Percentiles rank a stretch among this genome's conserved stretches.
phyloP scores from a whole-genome alignment of 2,888 invertebrate genomes.

The Cephus pygmeus region DNA sequence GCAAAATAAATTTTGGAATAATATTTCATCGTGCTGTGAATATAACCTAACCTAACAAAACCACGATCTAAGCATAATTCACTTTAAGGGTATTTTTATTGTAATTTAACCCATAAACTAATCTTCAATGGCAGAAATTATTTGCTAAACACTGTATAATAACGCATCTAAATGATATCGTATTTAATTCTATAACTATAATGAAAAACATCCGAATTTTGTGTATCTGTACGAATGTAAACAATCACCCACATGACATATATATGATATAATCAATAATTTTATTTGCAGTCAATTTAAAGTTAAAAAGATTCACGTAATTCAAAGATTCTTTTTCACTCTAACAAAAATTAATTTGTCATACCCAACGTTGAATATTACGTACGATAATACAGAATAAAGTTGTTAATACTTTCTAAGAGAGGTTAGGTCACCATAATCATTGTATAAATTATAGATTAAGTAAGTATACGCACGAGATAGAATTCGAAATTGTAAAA shows the following conservation, averaged over 20 bases:
- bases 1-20: neutral
- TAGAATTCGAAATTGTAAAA: neutral
- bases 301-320: neutral
- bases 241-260: neutral
- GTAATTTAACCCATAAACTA: neutral
- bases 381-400: neutral
- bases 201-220: neutral
- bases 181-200: neutral
- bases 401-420: neutral
- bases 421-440: neutral
- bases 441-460: neutral
- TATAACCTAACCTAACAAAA: neutral
- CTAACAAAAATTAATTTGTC: neutral
- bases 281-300: neutral
- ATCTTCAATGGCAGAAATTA: neutral
- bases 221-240: neutral
- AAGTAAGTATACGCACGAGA: neutral
- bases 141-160: neutral
- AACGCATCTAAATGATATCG: neutral
- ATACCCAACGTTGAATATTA: neutral
- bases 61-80: neutral
- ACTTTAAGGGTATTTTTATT: neutral
- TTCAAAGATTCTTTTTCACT: neutral
- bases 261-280: neutral
- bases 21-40: neutral